Evolutionary conservation across 2,113 vertebrate genomes (phyloP).

Genomic region (Hiodon alosoides): DNA sequence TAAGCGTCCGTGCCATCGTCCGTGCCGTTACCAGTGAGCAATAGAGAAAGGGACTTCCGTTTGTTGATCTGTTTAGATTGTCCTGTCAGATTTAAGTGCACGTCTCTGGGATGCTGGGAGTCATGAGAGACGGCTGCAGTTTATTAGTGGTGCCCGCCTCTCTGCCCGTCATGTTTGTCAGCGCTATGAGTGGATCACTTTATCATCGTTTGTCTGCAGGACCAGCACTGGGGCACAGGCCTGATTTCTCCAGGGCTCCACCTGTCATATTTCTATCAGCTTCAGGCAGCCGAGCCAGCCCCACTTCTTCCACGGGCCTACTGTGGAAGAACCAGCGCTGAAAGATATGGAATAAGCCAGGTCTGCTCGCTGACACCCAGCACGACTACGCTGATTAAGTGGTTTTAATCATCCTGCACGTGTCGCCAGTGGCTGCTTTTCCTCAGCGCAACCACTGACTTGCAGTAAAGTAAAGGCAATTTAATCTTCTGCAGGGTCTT

Average conservation of each 20-base stretch:
- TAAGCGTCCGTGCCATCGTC: no score
- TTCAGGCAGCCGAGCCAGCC: constrained; percentile 52
- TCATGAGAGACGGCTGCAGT: constrained; percentile 61
- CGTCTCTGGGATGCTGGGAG: background rate
- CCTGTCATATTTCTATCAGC: constrained; percentile 72
- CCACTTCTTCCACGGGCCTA: constrained; percentile 52
- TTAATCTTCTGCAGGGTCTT: no score
- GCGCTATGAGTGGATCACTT: constrained; percentile 82
- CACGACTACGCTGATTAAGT: background rate
- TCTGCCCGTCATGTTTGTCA: constrained; percentile 80
- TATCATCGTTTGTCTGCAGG: constrained; percentile 96
- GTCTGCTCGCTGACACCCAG: background rate
- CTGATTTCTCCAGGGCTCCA: constrained; percentile 62
- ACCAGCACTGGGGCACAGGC: constrained; percentile 72
- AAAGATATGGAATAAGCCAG: background rate
- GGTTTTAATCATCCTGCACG: background rate
- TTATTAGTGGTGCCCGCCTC: constrained; percentile 82
- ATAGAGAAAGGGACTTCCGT: background rate
- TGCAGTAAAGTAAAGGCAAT: no score
- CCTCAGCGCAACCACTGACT: no score
- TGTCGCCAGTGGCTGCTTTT: no score
- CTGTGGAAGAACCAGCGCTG: constrained; percentile 18
- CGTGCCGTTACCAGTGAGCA: background rate
- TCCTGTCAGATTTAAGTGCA: constrained; percentile 3
- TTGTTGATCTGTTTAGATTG: constrained; percentile 8